Evolutionary conservation across 2,113 vertebrate species (phyloP).

Genomic region (Cisticola juncidis): DNA sequence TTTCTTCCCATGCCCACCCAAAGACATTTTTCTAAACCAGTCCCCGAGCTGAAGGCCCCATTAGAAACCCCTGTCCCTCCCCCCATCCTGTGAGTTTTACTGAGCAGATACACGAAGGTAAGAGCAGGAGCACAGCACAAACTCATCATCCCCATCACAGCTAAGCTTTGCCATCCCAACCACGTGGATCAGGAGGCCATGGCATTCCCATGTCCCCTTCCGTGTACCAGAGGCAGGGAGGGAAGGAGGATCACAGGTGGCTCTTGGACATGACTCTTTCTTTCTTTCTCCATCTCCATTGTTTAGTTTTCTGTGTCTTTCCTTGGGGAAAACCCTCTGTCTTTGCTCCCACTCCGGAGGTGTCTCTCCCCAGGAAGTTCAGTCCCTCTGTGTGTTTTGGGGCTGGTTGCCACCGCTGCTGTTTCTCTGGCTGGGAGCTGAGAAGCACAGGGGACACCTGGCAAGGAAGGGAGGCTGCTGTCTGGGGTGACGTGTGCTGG

Average conservation of each 20-base stretch:
- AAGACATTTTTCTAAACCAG: constrained; percentile 8
- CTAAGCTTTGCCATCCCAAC: constrained; percentile 4
- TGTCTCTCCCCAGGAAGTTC: rapidly evolving
- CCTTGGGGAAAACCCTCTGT: neutral
- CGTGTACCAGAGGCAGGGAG: neutral
- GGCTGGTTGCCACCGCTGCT: neutral
- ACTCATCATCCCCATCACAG: neutral
- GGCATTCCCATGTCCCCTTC: neutral
- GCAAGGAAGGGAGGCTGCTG: neutral
- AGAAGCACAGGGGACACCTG: neutral
- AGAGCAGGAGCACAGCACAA: neutral
- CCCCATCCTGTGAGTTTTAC: neutral
- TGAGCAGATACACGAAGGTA: neutral
- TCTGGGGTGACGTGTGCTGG: neutral
- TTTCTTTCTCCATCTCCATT: neutral
- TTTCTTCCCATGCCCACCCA: neutral
- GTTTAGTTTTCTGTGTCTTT: neutral
- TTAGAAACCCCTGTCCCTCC: neutral
- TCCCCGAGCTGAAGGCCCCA: neutral
- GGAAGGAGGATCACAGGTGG: neutral
- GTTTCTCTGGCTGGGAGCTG: neutral
- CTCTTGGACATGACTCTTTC: rapidly evolving
- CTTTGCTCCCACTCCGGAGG: neutral
- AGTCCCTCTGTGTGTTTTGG: neutral
- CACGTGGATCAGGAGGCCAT: neutral